These are phyloP conservation scores for Siniperca knerii DNA, from an alignment of 2,113 vertebrate species.

Conservation along the genomic window DNA sequence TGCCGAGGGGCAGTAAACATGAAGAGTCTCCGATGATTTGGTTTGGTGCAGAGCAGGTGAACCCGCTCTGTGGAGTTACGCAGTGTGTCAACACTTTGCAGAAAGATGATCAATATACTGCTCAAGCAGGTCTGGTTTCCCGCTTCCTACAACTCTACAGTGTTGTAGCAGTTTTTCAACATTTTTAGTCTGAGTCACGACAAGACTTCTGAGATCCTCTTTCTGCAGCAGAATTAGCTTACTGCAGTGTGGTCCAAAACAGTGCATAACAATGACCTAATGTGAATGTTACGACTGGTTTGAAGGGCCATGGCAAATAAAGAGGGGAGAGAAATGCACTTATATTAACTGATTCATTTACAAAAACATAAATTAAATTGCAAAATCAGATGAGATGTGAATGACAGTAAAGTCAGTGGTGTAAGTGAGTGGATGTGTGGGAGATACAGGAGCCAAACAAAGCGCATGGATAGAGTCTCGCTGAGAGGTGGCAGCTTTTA, in stretches of 20 bases:
- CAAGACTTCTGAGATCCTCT: slow-evolving; percentile 42
- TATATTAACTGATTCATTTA: neutral
- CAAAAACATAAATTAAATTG: neutral
- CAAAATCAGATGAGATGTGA: neutral
- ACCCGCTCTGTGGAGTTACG: slow-evolving; percentile 70
- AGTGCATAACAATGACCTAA: slow-evolving; percentile 9
- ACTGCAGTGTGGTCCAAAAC: slow-evolving; percentile 29
- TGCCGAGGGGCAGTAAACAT: slow-evolving; percentile 78
- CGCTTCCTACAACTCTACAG: slow-evolving; percentile 41
- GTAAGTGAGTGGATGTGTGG: neutral
- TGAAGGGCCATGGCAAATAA: neutral
- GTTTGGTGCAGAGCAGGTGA: slow-evolving; percentile 73
- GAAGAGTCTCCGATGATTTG: slow-evolving; percentile 69
- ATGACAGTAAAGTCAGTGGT: neutral
- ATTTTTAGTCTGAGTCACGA: slow-evolving; percentile 57
- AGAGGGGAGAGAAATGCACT: neutral
- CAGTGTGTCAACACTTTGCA: slow-evolving; percentile 74
- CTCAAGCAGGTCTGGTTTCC: slow-evolving; percentile 49
- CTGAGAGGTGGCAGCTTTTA: neutral
- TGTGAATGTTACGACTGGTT: neutral
- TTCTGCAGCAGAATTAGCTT: slow-evolving; percentile 50
- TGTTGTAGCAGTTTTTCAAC: slow-evolving; percentile 35
- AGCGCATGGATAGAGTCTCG: neutral
- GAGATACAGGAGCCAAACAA: neutral
- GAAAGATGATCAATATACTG: slow-evolving; percentile 79